A percentile compares a stretch with the other conserved stretches of the same genome.
These are phyloP conservation scores for Laothoe populi DNA, from an alignment of 2,888 invertebrate species.

Conservation along the genomic window DNA sequence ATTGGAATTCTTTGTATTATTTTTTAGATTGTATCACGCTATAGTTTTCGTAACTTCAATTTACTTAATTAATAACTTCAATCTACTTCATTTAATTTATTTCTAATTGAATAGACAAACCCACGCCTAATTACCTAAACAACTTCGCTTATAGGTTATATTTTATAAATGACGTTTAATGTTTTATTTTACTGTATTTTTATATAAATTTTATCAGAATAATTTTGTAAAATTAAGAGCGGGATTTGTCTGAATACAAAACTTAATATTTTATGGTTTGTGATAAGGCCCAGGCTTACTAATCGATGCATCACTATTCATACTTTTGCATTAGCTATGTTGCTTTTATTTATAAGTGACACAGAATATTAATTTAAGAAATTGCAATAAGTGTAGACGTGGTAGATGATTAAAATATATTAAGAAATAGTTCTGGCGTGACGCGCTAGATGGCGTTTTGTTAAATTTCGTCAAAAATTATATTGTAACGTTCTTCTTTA, in stretches of 20 bases:
- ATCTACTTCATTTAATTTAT: too few species aligned
- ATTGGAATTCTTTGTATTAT: slow-evolving; percentile 2
- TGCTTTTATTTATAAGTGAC: not conserved
- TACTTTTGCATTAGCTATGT: not conserved
- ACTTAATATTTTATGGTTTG: not conserved
- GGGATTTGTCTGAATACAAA: not conserved
- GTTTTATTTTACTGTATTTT: too few species aligned
- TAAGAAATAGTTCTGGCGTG: not conserved
- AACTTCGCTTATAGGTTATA: not conserved
- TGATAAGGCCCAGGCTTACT: slow-evolving; percentile 8
- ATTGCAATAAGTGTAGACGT: not conserved
- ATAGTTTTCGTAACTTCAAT: not conserved
- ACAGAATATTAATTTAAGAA: not conserved
- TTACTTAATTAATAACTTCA: too few species aligned
- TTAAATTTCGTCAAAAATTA: not conserved
- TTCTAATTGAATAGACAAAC: too few species aligned
- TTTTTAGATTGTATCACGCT: not conserved
- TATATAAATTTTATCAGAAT: too few species aligned
- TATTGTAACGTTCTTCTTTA: too few species aligned
- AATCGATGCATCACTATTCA: slow-evolving; percentile 6
- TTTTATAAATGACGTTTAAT: not conserved
- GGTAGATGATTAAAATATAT: not conserved
- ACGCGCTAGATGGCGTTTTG: not conserved
- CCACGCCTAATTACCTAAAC: too few species aligned
- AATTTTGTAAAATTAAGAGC: too few species aligned